A percentile compares a stretch with the other conserved stretches of the same genome.
phyloP scores from a whole-genome alignment of 2,797 vertebrate genomes.

The Peromyscus nudipes region DNA sequence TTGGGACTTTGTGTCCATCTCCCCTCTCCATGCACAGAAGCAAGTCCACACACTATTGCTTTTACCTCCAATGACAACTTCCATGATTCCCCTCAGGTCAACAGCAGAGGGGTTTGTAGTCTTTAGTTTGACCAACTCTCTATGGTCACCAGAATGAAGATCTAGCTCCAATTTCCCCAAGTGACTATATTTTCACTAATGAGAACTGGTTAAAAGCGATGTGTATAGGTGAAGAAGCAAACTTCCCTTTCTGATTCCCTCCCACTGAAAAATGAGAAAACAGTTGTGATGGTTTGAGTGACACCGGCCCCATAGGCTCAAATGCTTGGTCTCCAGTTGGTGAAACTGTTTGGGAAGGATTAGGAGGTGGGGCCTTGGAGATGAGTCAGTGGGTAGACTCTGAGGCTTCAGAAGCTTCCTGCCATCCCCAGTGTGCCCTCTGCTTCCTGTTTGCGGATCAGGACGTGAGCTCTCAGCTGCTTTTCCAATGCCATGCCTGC shows the following conservation, averaged over 20 bases:
- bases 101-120: not conserved
- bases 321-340: not conserved
- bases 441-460: not conserved
- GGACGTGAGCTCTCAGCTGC: not conserved
- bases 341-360: not conserved
- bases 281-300: not conserved
- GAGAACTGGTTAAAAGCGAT: not conserved
- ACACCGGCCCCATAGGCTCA: too few species aligned
- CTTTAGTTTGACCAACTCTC: not conserved
- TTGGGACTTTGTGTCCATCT: not conserved
- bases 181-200: not conserved
- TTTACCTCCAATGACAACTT: not conserved
- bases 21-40: too few species aligned
- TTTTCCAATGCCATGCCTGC: not conserved
- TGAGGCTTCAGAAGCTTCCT: not conserved
- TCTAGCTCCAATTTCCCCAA: not conserved
- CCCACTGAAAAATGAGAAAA: not conserved
- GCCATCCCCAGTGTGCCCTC: too few species aligned
- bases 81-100: not conserved
- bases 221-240: not conserved
- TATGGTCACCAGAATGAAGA: not conserved
- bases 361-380: not conserved
- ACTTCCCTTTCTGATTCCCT: not conserved
- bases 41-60: not conserved
- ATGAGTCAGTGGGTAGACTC: too few species aligned